Conservation (phyloP, 2,113 vertebrate species). For the Haplochromis burtoni region DNA sequence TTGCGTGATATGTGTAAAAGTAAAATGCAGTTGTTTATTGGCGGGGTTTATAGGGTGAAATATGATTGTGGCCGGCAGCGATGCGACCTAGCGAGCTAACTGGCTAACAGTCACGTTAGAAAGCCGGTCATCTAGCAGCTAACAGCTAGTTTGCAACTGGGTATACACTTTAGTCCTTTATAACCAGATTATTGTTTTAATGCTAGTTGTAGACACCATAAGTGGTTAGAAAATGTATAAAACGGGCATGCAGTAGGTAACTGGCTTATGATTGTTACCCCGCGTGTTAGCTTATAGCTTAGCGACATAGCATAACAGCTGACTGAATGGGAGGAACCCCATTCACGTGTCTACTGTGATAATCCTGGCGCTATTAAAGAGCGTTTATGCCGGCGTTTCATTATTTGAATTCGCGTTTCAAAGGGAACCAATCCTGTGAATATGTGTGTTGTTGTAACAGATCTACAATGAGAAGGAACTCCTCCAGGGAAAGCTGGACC, state of each 20-base stretch:
- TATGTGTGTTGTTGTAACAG: conserved; percentile 50
- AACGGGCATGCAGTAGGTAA: neutral
- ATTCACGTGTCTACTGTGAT: neutral
- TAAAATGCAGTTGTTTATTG: neutral
- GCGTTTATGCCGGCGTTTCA: neutral
- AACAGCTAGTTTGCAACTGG: neutral
- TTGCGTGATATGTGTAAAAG: accelerated
- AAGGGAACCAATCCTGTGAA: too few species aligned
- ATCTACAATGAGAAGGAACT: conserved; percentile 98
- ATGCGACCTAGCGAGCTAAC: neutral
- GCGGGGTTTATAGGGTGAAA: neutral
- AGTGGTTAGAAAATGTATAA: neutral
- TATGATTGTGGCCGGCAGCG: neutral
- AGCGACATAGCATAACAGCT: neutral
- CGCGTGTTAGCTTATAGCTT: neutral
- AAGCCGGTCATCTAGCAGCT: neutral
- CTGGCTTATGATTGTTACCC: neutral
- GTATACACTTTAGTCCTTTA: accelerated
- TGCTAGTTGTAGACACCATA: too few species aligned
- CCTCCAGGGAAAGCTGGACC: conserved; percentile 92
- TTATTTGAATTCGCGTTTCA: neutral
- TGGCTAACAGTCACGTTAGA: neutral
- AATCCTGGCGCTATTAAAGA: neutral
- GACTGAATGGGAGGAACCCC: neutral
- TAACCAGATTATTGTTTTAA: accelerated